Evolutionary conservation across 2,113 vertebrate genomes (phyloP), one percentile per base, ranked within the genome.

Genomic region (Mugil cephalus): DNA sequence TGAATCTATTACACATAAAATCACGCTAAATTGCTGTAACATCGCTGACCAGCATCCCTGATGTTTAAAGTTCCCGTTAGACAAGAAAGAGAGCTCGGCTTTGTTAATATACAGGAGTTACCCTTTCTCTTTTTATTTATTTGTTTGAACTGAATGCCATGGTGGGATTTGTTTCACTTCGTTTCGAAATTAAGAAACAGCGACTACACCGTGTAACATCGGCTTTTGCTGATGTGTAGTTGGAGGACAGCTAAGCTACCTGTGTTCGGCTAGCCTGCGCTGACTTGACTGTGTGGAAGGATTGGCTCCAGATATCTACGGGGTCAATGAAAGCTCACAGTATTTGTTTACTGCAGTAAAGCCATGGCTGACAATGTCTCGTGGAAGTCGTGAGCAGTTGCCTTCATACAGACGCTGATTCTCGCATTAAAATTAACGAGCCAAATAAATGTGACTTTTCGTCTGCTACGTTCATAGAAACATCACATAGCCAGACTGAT

Each of bases 11-110:
- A 0, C 3, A 1, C 17, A 0, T 3, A 13, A n/a, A 67, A 36
- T 63, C 10, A 54, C 34, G 73, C 48, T 84, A 71, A 46, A 34
- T 30, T 5, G 12, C 8, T 35, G 8, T 50, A 51, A 70, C 24
- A 50, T 14, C 50, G 58, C 42, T 38, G 34, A 45, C 79, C 21
- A 9, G n/a, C n/a, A 34, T 48, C 46, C 30, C 55, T 68, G 53
- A 68, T 76, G 50, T 46, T 67, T 15, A 3, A 30, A 54, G n/a
- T 54, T 14, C 8, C 8, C 8, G 40, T 71, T 63, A 67, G 21
- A 34, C 1, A 6, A 35, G 17, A 34, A 21, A 47, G 10, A 9
- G 1, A 35, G 24, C 14, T 24, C 10, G 9, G 6, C 7, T 12
- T 14, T 47, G 40, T 50, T 42, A 42, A 30, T 30, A 15, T 46